Evolutionary conservation across 2,113 vertebrate genomes (phyloP).

Genomic region (Oryzias celebensis): DNA sequence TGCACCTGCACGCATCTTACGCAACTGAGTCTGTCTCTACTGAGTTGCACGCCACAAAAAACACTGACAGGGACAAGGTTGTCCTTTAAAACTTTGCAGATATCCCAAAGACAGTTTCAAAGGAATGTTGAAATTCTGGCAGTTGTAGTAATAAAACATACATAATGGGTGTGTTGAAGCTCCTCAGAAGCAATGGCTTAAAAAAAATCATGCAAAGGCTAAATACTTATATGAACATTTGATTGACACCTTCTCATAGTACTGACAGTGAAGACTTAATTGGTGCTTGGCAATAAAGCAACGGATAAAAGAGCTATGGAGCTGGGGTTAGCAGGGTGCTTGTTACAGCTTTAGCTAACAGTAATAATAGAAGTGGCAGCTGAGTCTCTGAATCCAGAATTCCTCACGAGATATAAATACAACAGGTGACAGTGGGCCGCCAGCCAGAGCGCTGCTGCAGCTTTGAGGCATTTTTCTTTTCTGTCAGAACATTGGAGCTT

Average conservation of each 20-base stretch:
- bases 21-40: constrained; percentile 64
- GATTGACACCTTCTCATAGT: constrained; percentile 1
- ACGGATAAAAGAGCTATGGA: constrained; percentile 44
- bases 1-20: constrained; percentile 52
- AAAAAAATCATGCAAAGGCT: too few species aligned
- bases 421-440: constrained; percentile 63
- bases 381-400: constrained; percentile 75
- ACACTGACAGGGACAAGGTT: constrained; percentile 48
- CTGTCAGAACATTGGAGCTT: constrained; percentile 26
- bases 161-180: too few species aligned
- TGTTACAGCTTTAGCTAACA: constrained; percentile 76
- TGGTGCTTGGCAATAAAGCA: constrained; percentile 46
- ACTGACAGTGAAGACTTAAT: constrained; percentile 57
- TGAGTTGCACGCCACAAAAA: constrained; percentile 55
- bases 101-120: constrained; percentile 11
- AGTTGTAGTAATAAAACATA: too few species aligned
- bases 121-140: constrained; percentile 11
- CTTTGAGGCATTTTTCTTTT: constrained; percentile 17
- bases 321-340: constrained; percentile 52
- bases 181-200: too few species aligned
- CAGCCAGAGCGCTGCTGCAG: constrained; percentile 42
- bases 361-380: constrained; percentile 77
- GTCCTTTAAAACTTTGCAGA: constrained; percentile 23
- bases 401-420: constrained; percentile 70
- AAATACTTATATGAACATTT: background rate